These are phyloP conservation scores for Thysanoteuthis rhombus DNA, from an alignment of 2,888 invertebrate genomes.

Conservation along the genomic window DNA sequence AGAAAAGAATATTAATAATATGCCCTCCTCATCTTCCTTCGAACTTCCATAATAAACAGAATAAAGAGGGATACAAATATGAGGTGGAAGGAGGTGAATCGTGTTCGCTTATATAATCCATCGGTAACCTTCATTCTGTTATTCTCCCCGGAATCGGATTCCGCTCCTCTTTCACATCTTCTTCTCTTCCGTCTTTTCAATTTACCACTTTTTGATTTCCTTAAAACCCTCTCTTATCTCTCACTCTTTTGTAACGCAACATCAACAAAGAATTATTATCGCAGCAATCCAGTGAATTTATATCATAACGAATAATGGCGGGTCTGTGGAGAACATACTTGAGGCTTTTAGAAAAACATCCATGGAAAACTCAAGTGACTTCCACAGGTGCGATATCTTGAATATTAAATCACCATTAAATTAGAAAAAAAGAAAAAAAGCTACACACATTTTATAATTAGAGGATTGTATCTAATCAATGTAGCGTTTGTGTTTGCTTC, in stretches of 20 bases:
- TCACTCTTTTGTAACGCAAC: background rate
- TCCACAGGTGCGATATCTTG: conserved; percentile 18
- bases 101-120: background rate
- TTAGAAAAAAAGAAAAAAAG: background rate
- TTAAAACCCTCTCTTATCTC: no score
- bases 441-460: no score
- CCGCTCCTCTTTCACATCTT: background rate
- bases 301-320: conserved; percentile 18
- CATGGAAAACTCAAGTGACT: conserved; percentile 31
- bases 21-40: background rate
- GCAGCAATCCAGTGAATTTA: background rate
- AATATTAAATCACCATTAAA: background rate
- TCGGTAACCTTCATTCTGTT: background rate
- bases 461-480: background rate
- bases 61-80: background rate
- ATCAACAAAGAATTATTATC: background rate
- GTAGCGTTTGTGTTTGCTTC: background rate
- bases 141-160: background rate
- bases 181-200: background rate
- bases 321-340: conserved; percentile 27
- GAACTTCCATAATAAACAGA: background rate
- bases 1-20: background rate
- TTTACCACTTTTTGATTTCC: background rate
- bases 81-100: background rate
- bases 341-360: conserved; percentile 20